Evolutionary conservation across 2,888 invertebrate genomes (phyloP).

Genomic region (Tuta absoluta): DNA sequence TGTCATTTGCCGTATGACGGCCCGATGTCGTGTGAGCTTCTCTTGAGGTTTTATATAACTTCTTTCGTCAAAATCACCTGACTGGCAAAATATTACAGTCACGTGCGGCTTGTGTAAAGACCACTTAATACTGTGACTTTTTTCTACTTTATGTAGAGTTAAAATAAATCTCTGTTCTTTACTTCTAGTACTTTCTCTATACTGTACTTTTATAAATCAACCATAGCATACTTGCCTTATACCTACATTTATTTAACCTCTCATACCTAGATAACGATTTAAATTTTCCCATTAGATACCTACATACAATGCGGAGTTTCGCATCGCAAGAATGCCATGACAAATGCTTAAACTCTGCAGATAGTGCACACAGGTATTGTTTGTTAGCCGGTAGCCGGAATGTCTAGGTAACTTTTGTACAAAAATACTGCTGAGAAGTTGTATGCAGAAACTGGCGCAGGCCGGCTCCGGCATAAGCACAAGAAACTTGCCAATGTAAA

Average conservation of each 20-base stretch:
- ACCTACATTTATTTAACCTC: background rate
- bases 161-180: too few relatives aligned
- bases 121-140: too few relatives aligned
- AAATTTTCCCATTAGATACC: constrained; percentile 3
- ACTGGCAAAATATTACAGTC: too few relatives aligned
- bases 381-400: constrained; percentile 9
- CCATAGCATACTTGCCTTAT: too few relatives aligned
- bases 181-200: too few relatives aligned
- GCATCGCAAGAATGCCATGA: constrained; percentile 11
- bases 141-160: too few relatives aligned
- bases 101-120: too few relatives aligned
- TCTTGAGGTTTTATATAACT: too few relatives aligned
- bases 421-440: constrained; percentile 16
- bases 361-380: constrained; percentile 13
- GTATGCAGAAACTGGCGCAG: constrained; percentile 16
- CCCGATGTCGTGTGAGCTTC: too few relatives aligned
- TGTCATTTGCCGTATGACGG: too few relatives aligned
- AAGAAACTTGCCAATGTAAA: constrained; percentile 23
- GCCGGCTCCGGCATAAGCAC: constrained; percentile 20
- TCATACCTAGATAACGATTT: background rate
- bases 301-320: background rate
- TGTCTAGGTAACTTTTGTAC: constrained; percentile 3
- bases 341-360: constrained; percentile 5
- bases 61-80: too few relatives aligned
- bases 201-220: too few relatives aligned